Percentiles rank a stretch among this genome's conserved stretches.
phyloP scores from a whole-genome alignment of 2,888 invertebrate species.

The Drosophila prolongata region DNA sequence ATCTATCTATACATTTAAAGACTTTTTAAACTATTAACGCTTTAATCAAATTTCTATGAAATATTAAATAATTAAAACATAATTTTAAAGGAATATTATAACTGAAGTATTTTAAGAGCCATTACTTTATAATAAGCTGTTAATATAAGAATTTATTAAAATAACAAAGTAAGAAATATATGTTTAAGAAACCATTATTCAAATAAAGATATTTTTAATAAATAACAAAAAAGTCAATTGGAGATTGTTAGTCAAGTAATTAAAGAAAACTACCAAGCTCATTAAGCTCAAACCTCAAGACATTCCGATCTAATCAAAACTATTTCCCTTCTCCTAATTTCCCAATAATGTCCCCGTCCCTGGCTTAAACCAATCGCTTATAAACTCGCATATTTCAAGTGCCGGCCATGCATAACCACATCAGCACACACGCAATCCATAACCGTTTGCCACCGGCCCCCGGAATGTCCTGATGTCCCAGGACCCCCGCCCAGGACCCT shows the following conservation, averaged over 20 bases:
- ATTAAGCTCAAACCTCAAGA: neutral
- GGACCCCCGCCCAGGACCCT: neutral
- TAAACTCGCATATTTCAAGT: constrained; percentile 54
- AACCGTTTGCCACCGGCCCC: constrained; percentile 12
- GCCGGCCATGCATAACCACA: constrained; percentile 66
- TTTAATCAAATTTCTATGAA: no score
- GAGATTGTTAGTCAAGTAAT: neutral
- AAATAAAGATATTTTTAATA: no score
- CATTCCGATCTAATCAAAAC: neutral
- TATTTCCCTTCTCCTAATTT: neutral
- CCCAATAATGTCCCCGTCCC: neutral
- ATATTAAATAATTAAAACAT: no score
- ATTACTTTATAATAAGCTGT: no score
- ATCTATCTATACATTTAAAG: no score
- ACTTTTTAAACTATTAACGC: no score
- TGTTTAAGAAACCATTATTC: no score
- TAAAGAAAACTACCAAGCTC: neutral
- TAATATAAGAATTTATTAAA: no score
- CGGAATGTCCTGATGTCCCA: neutral
- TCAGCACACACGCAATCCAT: constrained; percentile 44
- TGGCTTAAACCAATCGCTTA: constrained; percentile 29
- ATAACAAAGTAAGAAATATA: no score
- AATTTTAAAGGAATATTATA: no score
- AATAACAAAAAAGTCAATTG: no score
- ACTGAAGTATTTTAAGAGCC: no score